Conservation (phyloP, 1,140 invertebrate species). For the Eufriesea mexicana region DNA sequence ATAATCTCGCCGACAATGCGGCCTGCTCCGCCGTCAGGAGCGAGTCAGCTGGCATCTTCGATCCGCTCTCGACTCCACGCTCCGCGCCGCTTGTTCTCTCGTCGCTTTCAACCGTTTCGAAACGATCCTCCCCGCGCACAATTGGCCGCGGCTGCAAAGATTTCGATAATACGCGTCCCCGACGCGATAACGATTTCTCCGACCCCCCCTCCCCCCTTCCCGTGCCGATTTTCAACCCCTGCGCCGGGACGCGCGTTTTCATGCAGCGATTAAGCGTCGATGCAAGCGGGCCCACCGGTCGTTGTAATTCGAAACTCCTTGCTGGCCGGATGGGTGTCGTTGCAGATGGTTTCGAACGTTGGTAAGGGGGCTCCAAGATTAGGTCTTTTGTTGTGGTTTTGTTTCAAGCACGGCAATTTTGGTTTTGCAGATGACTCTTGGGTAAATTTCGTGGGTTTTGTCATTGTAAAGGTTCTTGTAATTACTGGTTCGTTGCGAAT, state of each 20-base stretch:
- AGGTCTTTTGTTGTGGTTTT: too few relatives aligned
- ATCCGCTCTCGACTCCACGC: conserved; percentile 38
- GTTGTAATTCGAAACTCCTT: conserved; percentile 39
- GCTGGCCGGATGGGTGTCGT: background rate
- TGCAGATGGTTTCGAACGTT: too few relatives aligned
- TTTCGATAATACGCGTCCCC: background rate
- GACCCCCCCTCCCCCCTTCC: background rate
- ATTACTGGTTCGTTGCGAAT: too few relatives aligned
- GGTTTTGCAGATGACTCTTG: too few relatives aligned
- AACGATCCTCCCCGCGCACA: background rate
- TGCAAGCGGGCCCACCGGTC: background rate
- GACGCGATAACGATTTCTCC: background rate
- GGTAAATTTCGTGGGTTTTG: too few relatives aligned
- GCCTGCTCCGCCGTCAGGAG: conserved; percentile 26
- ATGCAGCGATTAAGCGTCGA: conserved; percentile 31
- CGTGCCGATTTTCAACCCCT: background rate
- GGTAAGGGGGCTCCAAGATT: too few relatives aligned
- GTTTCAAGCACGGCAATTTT: too few relatives aligned
- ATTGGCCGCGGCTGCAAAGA: background rate
- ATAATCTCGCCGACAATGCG: conserved; percentile 61
- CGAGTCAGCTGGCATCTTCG: conserved; percentile 68
- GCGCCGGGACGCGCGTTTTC: too few relatives aligned
- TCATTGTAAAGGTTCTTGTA: too few relatives aligned
- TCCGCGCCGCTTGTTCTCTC: background rate
- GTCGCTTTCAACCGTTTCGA: background rate